These are phyloP conservation scores for Solen grandis DNA, from an alignment of 1,140 invertebrate genomes.

Conservation along the genomic window DNA sequence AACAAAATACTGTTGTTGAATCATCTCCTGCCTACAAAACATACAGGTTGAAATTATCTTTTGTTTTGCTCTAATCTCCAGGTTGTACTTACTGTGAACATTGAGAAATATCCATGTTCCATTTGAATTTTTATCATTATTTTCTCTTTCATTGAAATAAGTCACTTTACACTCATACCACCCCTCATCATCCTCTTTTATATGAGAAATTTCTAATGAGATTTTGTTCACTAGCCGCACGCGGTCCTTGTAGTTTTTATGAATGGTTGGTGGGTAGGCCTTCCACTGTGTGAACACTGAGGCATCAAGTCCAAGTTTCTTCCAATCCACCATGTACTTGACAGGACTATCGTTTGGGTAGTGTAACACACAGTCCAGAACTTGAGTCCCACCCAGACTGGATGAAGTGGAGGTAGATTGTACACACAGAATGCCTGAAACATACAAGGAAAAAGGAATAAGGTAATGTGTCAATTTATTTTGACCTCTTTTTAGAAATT, in stretches of 20 bases:
- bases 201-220: constrained; percentile 96
- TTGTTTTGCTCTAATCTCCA: too few relatives aligned
- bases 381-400: constrained; percentile 95
- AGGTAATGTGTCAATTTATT: too few relatives aligned
- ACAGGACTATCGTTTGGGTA: constrained; percentile 96
- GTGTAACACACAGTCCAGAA: constrained; percentile 97
- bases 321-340: constrained; percentile 98
- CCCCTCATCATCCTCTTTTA: constrained; percentile 95
- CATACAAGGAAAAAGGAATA: too few relatives aligned
- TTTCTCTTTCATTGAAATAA: constrained; percentile 95
- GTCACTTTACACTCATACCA: constrained; percentile 99
- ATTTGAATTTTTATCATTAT: constrained; percentile 87
- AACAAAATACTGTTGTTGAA: too few relatives aligned
- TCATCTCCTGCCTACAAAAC: too few relatives aligned
- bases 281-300: constrained; percentile 85
- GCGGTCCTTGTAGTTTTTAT: constrained; percentile 93
- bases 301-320: constrained; percentile 91
- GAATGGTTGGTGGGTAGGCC: constrained; percentile 96
- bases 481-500: too few relatives aligned
- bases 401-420: constrained; percentile 83
- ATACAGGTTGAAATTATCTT: too few relatives aligned
- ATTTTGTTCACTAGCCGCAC: constrained; percentile 93
- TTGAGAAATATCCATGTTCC: constrained; percentile 98
- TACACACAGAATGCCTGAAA: constrained; percentile 51
- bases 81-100: constrained; percentile 92